These are phyloP conservation scores for Acomys russatus DNA, from an alignment of 2,797 vertebrate species.

Conservation along the genomic window DNA sequence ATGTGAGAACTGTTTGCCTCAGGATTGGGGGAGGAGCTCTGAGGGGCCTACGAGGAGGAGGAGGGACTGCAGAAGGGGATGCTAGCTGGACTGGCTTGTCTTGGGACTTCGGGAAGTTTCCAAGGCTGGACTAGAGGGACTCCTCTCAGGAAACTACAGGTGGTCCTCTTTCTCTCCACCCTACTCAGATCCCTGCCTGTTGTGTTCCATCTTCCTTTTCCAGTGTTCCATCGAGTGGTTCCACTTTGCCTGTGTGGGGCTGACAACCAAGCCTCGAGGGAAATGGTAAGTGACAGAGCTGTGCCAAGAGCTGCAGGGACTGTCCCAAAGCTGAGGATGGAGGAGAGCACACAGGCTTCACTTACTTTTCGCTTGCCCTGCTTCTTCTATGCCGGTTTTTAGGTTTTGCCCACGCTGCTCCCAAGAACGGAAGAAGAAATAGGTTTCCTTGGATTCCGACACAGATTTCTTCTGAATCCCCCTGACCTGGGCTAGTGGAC, in stretches of 20 bases:
- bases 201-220: constrained; percentile 45
- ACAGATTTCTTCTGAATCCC: constrained; percentile 77
- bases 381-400: not conserved
- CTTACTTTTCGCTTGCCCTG: not conserved
- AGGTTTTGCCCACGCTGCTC: constrained; percentile 93
- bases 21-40: not conserved
- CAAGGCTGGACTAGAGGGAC: not conserved
- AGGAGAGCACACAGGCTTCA: not conserved
- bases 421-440: constrained; percentile 93
- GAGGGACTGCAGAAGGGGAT: not conserved
- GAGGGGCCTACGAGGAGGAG: not conserved
- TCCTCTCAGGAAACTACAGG: not conserved
- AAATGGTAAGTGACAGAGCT: constrained; percentile 94
- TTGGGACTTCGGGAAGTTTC: not conserved
- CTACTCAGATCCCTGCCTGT: not conserved
- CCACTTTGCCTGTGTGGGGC: constrained; percentile 98
- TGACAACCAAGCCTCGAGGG: constrained; percentile 98
- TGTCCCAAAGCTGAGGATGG: not conserved
- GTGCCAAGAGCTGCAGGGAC: not conserved
- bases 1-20: constrained; percentile 91
- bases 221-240: constrained; percentile 99
- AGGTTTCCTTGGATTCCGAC: constrained; percentile 83
- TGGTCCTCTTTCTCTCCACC: not conserved
- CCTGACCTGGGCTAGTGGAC: constrained; percentile 70
- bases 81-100: not conserved